These are phyloP conservation scores for Arvicanthis niloticus DNA, from an alignment of 2,113 vertebrate species.

Conservation along the genomic window DNA sequence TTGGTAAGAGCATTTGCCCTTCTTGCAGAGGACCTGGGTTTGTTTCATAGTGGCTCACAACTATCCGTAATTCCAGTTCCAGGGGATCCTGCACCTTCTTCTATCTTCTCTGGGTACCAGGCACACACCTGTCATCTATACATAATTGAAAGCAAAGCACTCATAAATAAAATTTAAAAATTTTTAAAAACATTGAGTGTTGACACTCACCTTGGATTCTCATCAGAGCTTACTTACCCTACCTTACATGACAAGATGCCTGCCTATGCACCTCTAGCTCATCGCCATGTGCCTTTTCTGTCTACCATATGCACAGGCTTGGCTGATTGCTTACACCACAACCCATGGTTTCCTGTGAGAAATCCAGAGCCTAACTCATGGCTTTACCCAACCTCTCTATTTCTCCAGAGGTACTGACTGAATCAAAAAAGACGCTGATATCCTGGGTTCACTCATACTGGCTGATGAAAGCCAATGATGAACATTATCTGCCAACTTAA, in stretches of 20 bases:
- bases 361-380: neutral
- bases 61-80: neutral
- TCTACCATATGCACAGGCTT: neutral
- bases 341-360: neutral
- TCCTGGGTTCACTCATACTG: neutral
- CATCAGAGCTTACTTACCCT: neutral
- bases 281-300: neutral
- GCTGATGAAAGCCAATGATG: fast-evolving
- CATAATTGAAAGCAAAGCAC: neutral
- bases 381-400: neutral
- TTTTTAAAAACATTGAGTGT: neutral
- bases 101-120: neutral
- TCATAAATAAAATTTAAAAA: neutral
- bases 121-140: neutral
- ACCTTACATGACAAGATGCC: fast-evolving
- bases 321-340: neutral
- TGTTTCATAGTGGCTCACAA: neutral
- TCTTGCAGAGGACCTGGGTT: neutral
- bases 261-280: neutral
- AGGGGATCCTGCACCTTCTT: neutral
- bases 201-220: neutral
- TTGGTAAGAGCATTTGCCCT: neutral
- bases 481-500: neutral
- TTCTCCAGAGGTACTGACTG: neutral
- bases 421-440: neutral